Evolutionary conservation across 2,888 invertebrate species (phyloP), one percentile per base, ranked within the genome.

Genomic region (Lasioglossum villosulum): DNA sequence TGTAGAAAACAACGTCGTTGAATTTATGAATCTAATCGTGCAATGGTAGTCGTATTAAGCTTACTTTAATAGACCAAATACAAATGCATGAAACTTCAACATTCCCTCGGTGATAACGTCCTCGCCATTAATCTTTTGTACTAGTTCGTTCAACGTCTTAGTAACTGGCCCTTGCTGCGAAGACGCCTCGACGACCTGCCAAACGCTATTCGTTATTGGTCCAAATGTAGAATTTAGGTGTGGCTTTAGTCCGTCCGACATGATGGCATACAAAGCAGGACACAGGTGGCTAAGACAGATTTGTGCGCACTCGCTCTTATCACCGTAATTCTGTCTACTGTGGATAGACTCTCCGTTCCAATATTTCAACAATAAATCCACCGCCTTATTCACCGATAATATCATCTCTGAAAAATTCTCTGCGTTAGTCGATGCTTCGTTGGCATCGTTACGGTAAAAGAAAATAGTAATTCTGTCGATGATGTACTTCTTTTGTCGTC

Each of bases 111-210:
- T 97, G 45, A 98, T 97, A 72, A 97, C 97, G 93, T 98, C 97
- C 95, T 98, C 98, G 86, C 97, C 97, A 94, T 98, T 98, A 91
- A 98, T 97, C 92, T 97, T 97, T 94, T 98, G 96, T 37, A 98
- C 98, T 89, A 98, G 96, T 93, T 98, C 98, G 93, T 98, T 97
- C 27, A 98, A 96, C 5, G 98, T 97, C 94, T 98, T 97, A 12
- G 98, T 98, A 86, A 98, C 97, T 19, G 98, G 98, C 96, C 97
- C 98, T 96, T 98, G 97, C 94, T 98, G 97, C 23, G 98, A 97
- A 14, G 98, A 98, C 56, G 98, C 97, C 95, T 98, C 98, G 8
- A 98, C 97, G 89, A 98, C 97, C 95, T 98, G 97, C 98, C 98
- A 98, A 76, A 98, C 98, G 12, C 98, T 98, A 94, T 98, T 98